Percentiles rank a stretch among this genome's conserved stretches.
Evolutionary conservation across 2,113 vertebrate species (phyloP).

Genomic region (Scatophagus argus): DNA sequence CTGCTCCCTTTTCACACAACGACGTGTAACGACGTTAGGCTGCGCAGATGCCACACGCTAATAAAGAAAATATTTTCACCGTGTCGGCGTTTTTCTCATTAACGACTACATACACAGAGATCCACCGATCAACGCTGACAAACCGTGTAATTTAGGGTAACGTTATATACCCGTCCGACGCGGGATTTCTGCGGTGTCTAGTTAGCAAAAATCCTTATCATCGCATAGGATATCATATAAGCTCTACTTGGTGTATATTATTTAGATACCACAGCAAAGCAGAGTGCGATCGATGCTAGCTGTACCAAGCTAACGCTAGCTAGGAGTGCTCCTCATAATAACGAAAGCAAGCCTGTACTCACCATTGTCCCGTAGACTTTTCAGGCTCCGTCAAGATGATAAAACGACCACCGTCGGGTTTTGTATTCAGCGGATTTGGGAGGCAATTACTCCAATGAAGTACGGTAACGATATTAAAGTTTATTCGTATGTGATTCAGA

Average conservation of each 20-base stretch:
- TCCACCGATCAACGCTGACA: too few species aligned
- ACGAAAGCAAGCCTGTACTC: slow-evolving; percentile 64
- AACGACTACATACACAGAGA: too few species aligned
- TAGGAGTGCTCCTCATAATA: not conserved
- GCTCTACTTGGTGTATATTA: not conserved
- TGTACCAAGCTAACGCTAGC: not conserved
- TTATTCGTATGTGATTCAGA: not conserved
- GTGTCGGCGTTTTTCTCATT: not conserved
- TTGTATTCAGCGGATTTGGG: not conserved
- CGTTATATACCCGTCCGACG: not conserved
- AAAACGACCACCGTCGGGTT: not conserved
- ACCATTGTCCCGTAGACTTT: slow-evolving; percentile 74
- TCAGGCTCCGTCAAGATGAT: slow-evolving; percentile 45
- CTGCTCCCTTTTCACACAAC: not conserved
- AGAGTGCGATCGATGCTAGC: not conserved
- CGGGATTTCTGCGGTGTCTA: not conserved
- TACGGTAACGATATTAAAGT: not conserved
- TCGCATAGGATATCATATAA: too few species aligned
- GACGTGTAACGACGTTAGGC: not conserved
- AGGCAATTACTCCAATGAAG: not conserved
- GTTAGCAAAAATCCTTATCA: too few species aligned
- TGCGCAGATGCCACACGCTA: slow-evolving; percentile 12
- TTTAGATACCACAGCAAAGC: not conserved
- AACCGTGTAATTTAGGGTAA: not conserved
- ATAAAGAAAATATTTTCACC: not conserved